Percentiles rank a stretch among this genome's conserved stretches.
Conservation (phyloP, 2,797 vertebrate genomes). For the Leucoraja ocellata region DNA sequence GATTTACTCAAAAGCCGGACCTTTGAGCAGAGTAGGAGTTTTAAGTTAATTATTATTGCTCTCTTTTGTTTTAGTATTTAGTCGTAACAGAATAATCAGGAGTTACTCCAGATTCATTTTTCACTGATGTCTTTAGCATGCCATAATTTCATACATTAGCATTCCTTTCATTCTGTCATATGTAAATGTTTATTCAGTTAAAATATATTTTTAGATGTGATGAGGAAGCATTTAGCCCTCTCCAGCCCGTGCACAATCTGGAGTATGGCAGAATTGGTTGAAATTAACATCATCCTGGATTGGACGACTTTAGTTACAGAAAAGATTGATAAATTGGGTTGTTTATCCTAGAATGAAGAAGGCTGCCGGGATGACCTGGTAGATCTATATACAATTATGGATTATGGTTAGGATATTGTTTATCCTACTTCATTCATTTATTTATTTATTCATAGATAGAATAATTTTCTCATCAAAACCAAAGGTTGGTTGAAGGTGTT, state of each 20-base stretch:
- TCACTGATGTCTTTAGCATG: slow-evolving; percentile 37
- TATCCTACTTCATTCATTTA: no score
- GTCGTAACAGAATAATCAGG: slow-evolving; percentile 10
- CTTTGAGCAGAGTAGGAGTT: slow-evolving; percentile 41
- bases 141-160: not conserved
- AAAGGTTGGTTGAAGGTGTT: no score
- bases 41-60: slow-evolving; percentile 58
- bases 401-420: no score
- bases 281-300: not conserved
- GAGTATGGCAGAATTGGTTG: no score
- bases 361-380: no score
- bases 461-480: no score
- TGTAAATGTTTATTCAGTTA: not conserved
- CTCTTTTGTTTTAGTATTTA: slow-evolving; percentile 41
- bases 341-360: no score
- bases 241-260: not conserved
- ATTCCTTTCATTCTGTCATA: not conserved
- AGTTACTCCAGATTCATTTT: not conserved
- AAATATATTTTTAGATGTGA: not conserved
- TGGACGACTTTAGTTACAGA: no score
- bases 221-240: not conserved
- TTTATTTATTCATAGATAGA: no score
- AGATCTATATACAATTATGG: no score
- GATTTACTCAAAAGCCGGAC: slow-evolving; percentile 37
- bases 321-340: no score